Evolutionary conservation across 2,113 vertebrate species (phyloP).

Genomic region (Condylura cristata): DNA sequence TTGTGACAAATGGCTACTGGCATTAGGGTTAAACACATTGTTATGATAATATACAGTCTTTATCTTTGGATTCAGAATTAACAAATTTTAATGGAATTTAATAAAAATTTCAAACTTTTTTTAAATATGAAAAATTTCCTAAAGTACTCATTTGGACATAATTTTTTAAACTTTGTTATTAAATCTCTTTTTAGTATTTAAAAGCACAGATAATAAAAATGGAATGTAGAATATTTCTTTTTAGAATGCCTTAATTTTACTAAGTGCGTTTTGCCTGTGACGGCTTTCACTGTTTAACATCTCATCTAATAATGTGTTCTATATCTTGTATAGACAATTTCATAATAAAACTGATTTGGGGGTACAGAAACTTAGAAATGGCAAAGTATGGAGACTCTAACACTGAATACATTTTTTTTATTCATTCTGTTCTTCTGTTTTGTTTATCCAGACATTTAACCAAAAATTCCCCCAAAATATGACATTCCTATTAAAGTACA

Average conservation of each 20-base stretch:
- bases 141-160: background rate
- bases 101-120: constrained; percentile 33
- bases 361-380: background rate
- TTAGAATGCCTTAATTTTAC: constrained; percentile 18
- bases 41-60: background rate
- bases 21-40: background rate
- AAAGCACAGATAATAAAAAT: background rate
- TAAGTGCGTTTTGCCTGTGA: background rate
- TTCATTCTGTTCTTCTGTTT: constrained; percentile 5
- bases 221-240: constrained; percentile 40
- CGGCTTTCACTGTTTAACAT: background rate
- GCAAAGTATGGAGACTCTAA: background rate
- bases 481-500: background rate
- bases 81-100: constrained; percentile 28
- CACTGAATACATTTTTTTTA: background rate
- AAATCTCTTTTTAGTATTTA: constrained; percentile 31
- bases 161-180: background rate
- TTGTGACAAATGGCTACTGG: background rate
- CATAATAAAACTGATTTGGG: background rate
- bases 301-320: constrained; percentile 31
- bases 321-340: background rate
- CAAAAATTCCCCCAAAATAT: background rate
- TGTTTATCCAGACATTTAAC: constrained; percentile 34
- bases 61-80: constrained; percentile 43
- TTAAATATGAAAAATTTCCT: constrained; percentile 39